Evolutionary conservation across 1,140 invertebrate species (phyloP).

Genomic region (Achroia grisella): DNA sequence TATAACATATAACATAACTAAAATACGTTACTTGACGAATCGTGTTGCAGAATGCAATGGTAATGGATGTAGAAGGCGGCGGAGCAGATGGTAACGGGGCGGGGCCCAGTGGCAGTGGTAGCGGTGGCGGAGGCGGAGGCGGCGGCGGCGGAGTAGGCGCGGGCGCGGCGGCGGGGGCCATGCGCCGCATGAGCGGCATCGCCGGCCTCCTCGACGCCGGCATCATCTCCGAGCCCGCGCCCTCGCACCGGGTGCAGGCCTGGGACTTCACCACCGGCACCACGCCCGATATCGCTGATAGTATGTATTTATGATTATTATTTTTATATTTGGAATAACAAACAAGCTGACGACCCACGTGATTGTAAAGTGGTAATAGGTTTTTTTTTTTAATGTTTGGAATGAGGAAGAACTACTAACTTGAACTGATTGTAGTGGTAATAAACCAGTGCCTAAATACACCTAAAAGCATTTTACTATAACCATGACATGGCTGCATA

Average conservation of each 20-base stretch:
- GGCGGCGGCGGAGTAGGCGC: constrained; percentile 5
- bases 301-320: constrained; percentile 63
- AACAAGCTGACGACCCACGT: no score
- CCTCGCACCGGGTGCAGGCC: constrained; percentile 83
- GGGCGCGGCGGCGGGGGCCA: constrained; percentile 5
- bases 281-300: constrained; percentile 84
- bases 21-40: background rate
- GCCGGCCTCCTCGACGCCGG: constrained; percentile 51
- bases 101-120: constrained; percentile 5
- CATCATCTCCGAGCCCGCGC: constrained; percentile 50
- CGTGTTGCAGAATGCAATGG: constrained; percentile 46
- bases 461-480: no score
- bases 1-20: no score
- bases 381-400: no score
- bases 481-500: no score
- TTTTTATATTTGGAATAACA: background rate
- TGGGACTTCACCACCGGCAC: constrained; percentile 85
- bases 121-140: constrained; percentile 10
- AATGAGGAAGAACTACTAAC: no score
- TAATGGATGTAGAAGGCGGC: constrained; percentile 43
- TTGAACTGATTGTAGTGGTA: no score
- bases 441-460: no score
- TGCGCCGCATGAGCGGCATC: constrained; percentile 41
- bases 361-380: no score
- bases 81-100: constrained; percentile 7